Evolutionary conservation across 2,113 vertebrate species (phyloP).

Genomic region (Bungarus multicinctus): DNA sequence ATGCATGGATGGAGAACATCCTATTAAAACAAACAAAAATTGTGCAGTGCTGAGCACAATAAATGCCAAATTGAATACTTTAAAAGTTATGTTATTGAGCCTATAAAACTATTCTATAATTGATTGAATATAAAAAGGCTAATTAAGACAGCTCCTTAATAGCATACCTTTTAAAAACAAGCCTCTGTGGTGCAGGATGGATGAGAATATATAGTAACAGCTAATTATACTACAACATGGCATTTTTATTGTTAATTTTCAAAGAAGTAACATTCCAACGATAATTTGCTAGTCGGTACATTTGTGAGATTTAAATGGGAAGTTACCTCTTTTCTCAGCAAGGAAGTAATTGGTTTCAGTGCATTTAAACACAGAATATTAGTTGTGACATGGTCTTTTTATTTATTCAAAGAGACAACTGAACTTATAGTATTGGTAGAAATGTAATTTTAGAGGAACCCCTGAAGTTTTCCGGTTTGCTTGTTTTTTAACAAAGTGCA

Average conservation of each 20-base stretch:
- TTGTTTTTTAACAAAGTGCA: slow-evolving; percentile 7
- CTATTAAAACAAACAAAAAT: neutral
- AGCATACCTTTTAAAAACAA: slow-evolving; percentile 45
- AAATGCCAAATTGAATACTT: slow-evolving; percentile 12
- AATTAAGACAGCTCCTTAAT: slow-evolving; percentile 61
- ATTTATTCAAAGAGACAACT: slow-evolving; percentile 51
- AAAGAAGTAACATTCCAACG: slow-evolving; percentile 58
- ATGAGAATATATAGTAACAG: slow-evolving; percentile 60
- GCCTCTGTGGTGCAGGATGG: slow-evolving; percentile 25
- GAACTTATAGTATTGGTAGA: slow-evolving; percentile 56
- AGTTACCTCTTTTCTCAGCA: slow-evolving; percentile 65
- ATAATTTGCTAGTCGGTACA: slow-evolving; percentile 59
- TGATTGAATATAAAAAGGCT: slow-evolving; percentile 51
- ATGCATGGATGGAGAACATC: neutral
- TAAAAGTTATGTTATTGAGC: slow-evolving; percentile 32
- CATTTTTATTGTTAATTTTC: slow-evolving; percentile 66
- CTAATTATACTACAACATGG: slow-evolving; percentile 59
- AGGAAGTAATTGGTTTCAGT: slow-evolving; percentile 63
- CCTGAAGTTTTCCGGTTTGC: slow-evolving; percentile 28
- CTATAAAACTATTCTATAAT: slow-evolving; percentile 37
- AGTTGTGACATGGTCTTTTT: slow-evolving; percentile 39
- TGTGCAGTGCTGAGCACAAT: neutral
- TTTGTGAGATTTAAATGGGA: slow-evolving; percentile 63
- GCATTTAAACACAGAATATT: slow-evolving; percentile 56
- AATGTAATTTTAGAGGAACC: slow-evolving; percentile 54